Conservation (phyloP, 2,797 vertebrate genomes). For the Crax fasciolata region DNA sequence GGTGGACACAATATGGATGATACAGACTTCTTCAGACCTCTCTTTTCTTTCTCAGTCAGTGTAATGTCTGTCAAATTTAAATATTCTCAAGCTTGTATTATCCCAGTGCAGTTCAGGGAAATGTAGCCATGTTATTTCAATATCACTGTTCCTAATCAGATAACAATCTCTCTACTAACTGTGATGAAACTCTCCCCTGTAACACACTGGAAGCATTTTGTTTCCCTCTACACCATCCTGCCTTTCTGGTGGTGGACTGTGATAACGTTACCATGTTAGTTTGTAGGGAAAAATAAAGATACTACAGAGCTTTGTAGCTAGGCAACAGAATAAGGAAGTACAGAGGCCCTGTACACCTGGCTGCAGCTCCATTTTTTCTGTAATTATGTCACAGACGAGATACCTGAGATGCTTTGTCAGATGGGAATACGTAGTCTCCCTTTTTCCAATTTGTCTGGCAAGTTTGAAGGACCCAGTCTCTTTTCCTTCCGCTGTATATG, state of each 20-base stretch:
- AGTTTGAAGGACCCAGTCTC: not conserved
- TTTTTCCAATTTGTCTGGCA: not conserved
- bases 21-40: not conserved
- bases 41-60: not conserved
- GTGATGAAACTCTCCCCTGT: not conserved
- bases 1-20: not conserved
- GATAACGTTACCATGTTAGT: not conserved
- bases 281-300: not conserved
- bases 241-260: not conserved
- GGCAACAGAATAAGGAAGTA: not conserved
- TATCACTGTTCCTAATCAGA: not conserved
- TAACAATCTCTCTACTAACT: not conserved
- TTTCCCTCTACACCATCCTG: not conserved
- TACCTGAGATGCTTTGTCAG: not conserved
- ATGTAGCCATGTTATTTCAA: not conserved
- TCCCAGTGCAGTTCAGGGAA: not conserved
- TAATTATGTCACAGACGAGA: not conserved
- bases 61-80: not conserved
- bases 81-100: not conserved
- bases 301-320: not conserved
- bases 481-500: not conserved
- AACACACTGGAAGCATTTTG: not conserved
- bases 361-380: not conserved
- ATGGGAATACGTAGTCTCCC: rapidly evolving
- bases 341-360: not conserved